Base-by-base conservation (phyloP, 30 jellyfish, hydroid and myxozoan genomes). In the Aurelia aurita region DNA sequence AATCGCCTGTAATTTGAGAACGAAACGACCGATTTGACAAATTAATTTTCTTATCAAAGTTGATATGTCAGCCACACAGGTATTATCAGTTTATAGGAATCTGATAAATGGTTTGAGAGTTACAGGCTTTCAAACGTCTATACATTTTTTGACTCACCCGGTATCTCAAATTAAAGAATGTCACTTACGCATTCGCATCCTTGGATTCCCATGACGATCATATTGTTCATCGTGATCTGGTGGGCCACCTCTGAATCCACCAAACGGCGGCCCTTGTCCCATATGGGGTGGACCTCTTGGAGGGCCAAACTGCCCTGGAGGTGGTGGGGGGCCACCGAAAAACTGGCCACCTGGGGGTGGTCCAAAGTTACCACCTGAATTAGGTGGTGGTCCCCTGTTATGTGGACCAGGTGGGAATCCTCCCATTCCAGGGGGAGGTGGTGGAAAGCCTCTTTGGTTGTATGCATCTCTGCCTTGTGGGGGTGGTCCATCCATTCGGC, bases 141-240 rank as follows among this genome's bases (percentile, higher is more conserved):
- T n/a, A n/a, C n/a, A n/a, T n/a, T n/a, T n/a, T n/a, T n/a, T n/a
- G n/a, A n/a, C n/a, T n/a, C n/a, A n/a, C n/a, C n/a, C n/a, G n/a
- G n/a, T n/a, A n/a, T 39, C 51, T 39, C 51, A 39, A 22, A 67
- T 6, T 2, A 67, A 31, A 16, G 23, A 67, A 54, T 12, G 12
- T 8, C 19, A 53, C 91, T 66, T 54, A 81, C 91, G 91, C 91
- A 81, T 81, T 68, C 85, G 49, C 91, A 81, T 81, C 59, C 80
- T 81, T 31, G 78, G 55, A 18, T 35, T 58, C 47, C 89, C 89
- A 20, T 32, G 89, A 12, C 74, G 74, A 11, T 59, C 85, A 57
- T 53, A 81, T 70, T 69, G 91, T 31, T 53, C 91, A 49, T 67
- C 85, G 15, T 68, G 80, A 19, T 64, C 81, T 23, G 85, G 51